phyloP scores from a whole-genome alignment of 2,888 invertebrate species.

The Dasysyrphus tricinctus region DNA sequence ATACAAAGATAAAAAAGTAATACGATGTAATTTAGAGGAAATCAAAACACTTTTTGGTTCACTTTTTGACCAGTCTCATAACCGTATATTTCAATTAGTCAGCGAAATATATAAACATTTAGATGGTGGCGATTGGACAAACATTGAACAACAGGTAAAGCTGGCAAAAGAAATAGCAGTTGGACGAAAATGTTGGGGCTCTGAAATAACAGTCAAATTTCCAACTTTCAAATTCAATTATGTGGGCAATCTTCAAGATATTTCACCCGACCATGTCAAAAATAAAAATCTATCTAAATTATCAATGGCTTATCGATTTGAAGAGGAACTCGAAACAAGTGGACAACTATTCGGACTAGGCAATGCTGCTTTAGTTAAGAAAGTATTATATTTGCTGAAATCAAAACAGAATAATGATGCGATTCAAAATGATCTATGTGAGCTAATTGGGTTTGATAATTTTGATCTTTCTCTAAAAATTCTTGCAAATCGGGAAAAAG shows the following conservation, averaged over 20 bases:
- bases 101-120: constrained; percentile 84
- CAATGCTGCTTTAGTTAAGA: neutral
- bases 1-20: constrained; percentile 85
- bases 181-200: constrained; percentile 78
- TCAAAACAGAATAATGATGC: constrained; percentile 87
- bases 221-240: constrained; percentile 70
- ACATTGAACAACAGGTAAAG: constrained; percentile 82
- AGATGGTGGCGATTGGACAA: constrained; percentile 84
- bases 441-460: constrained; percentile 92
- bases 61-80: constrained; percentile 84
- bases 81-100: constrained; percentile 86
- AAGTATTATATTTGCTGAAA: constrained; percentile 82
- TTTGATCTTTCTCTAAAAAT: constrained; percentile 90
- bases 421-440: constrained; percentile 93
- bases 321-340: neutral
- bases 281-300: constrained; percentile 77
- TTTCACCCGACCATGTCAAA: constrained; percentile 78
- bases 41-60: constrained; percentile 87
- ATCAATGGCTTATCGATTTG: constrained; percentile 78
- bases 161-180: constrained; percentile 44
- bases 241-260: constrained; percentile 76
- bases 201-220: constrained; percentile 76
- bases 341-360: neutral
- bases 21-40: constrained; percentile 85
- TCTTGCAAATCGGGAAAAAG: constrained; percentile 86